Evolutionary conservation across 2,888 invertebrate genomes (phyloP).

Genomic region (Cantharis lateralis): DNA sequence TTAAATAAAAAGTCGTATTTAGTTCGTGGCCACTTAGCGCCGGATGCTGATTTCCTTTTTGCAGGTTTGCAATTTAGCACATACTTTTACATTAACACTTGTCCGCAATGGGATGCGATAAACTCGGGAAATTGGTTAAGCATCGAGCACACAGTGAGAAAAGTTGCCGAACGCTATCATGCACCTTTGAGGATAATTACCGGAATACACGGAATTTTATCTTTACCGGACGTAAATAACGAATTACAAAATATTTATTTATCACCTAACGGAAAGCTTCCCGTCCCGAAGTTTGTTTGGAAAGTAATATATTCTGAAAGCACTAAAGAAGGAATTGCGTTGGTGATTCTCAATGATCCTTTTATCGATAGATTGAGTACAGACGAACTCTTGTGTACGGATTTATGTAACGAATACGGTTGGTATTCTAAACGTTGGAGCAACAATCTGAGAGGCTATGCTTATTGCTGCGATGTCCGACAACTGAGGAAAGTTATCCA

Average conservation of each 20-base stretch:
- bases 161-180: conserved; percentile 47
- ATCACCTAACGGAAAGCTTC: conserved; percentile 47
- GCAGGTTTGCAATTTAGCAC: conserved; percentile 57
- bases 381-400: conserved; percentile 45
- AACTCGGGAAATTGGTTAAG: conserved; percentile 60
- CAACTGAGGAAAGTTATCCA: conserved; percentile 42
- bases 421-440: conserved; percentile 47
- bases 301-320: conserved; percentile 56
- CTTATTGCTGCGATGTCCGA: conserved; percentile 54
- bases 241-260: conserved; percentile 50
- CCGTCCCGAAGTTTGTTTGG: conserved; percentile 57
- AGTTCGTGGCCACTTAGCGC: conserved; percentile 59
- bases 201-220: conserved; percentile 54
- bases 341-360: conserved; percentile 60
- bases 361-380: conserved; percentile 39
- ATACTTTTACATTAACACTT: conserved; percentile 59
- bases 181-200: conserved; percentile 54
- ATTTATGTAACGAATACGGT: conserved; percentile 50
- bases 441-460: conserved; percentile 46
- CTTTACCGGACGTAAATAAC: conserved; percentile 50
- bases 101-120: conserved; percentile 59
- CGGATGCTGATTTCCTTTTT: conserved; percentile 60
- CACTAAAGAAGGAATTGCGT: conserved; percentile 54
- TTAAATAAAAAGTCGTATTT: conserved; percentile 50
- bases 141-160: conserved; percentile 55